Conservation (phyloP, 2,797 vertebrate genomes). For the Brachyrhaphis roseni region DNA sequence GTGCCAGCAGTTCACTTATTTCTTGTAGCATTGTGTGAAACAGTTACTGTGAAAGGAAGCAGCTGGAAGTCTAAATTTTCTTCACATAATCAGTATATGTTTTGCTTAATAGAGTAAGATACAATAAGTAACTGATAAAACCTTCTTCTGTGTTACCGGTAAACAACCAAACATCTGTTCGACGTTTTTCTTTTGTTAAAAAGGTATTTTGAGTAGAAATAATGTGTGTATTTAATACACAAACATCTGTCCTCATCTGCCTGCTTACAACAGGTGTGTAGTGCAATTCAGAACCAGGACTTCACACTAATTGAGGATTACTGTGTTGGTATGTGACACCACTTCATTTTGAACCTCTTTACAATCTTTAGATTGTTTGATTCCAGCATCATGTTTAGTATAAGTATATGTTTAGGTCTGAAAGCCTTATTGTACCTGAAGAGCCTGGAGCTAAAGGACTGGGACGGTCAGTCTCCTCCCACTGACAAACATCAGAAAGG, state of each 20-base stretch:
- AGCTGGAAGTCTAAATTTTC: not conserved
- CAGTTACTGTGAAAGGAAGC: not conserved
- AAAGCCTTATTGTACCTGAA: constrained; percentile 86
- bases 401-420: constrained; percentile 55
- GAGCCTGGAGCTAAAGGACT: constrained; percentile 85
- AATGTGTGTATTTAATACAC: not conserved
- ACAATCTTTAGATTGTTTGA: not conserved
- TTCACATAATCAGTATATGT: not conserved
- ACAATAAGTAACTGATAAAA: not conserved
- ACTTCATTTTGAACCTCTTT: not conserved
- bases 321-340: constrained; percentile 60
- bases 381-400: not conserved
- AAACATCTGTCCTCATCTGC: constrained; percentile 9
- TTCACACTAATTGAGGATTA: constrained; percentile 78
- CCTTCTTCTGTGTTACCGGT: not conserved
- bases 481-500: constrained; percentile 87
- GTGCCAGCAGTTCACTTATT: not conserved
- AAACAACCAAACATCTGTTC: not conserved
- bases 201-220: not conserved
- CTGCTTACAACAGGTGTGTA: constrained; percentile 70
- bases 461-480: constrained; percentile 90
- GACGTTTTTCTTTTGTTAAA: not conserved
- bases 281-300: constrained; percentile 80
- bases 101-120: not conserved
- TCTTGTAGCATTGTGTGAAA: not conserved